Conservation (phyloP, 2,113 vertebrate species). For the Alectura lathami region DNA sequence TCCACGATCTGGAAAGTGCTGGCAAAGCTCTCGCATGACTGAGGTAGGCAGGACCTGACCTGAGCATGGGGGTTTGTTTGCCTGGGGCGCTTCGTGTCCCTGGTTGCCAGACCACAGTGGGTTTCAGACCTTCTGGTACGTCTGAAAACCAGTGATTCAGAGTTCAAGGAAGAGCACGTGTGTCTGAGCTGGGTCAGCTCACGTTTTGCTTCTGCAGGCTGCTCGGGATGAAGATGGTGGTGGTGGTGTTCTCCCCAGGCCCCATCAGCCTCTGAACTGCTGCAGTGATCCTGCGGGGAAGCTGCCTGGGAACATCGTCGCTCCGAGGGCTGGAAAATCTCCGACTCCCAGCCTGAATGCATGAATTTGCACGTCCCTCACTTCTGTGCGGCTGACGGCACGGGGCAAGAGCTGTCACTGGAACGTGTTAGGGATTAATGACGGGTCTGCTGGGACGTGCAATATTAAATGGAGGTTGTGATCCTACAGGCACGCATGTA, state of each 20-base stretch:
- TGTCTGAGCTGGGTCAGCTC: neutral
- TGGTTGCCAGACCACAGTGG: fast-evolving
- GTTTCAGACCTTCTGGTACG: neutral
- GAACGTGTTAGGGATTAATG: neutral
- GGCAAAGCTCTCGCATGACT: neutral
- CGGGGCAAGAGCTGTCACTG: neutral
- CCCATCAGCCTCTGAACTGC: neutral
- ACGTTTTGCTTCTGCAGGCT: neutral
- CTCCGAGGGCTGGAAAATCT: neutral
- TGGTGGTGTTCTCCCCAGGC: neutral
- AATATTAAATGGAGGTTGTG: neutral
- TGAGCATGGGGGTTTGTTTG: neutral
- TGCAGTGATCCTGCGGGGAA: neutral
- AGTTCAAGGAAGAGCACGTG: neutral
- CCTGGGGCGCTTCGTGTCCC: neutral
- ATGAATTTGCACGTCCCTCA: fast-evolving
- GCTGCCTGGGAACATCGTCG: neutral
- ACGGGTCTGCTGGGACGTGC: neutral
- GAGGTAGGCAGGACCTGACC: neutral
- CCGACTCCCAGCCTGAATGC: fast-evolving
- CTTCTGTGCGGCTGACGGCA: neutral
- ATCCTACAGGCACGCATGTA: neutral
- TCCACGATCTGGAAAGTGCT: neutral
- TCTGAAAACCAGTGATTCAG: neutral
- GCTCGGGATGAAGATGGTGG: neutral